These are phyloP conservation scores for Porites evermanni DNA, from an alignment of 92 coral and sea anemone species.

Conservation along the genomic window DNA sequence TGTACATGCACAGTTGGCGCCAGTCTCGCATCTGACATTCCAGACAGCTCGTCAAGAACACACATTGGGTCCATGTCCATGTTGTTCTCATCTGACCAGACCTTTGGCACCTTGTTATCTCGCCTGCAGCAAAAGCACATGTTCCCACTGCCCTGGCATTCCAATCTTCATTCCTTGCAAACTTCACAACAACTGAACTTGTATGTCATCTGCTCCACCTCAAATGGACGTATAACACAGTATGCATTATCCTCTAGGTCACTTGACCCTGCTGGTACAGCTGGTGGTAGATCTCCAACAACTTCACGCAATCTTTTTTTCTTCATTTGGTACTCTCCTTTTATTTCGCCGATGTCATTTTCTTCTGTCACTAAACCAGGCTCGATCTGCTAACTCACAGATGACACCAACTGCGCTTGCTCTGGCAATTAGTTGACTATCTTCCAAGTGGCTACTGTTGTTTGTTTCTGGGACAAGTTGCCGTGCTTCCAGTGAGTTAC, in stretches of 20 bases:
- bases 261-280: slow-evolving; percentile 37
- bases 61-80: background rate
- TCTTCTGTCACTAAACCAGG: slow-evolving; percentile 9
- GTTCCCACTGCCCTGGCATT: slow-evolving; percentile 1
- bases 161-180: slow-evolving; percentile 56
- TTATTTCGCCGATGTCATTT: slow-evolving; percentile 26
- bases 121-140: slow-evolving; percentile 1
- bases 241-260: slow-evolving; percentile 38
- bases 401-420: slow-evolving; percentile 41
- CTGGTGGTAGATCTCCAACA: slow-evolving; percentile 46
- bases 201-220: slow-evolving; percentile 45
- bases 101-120: no score
- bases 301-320: slow-evolving; percentile 28
- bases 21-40: slow-evolving; percentile 25
- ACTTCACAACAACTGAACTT: slow-evolving; percentile 41
- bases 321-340: slow-evolving; percentile 2
- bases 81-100: slow-evolving; percentile 16
- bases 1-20: slow-evolving; percentile 24
- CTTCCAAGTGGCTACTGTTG: slow-evolving; percentile 11
- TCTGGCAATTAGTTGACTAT: slow-evolving; percentile 15
- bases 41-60: slow-evolving; percentile 17
- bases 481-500: background rate
- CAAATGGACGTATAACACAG: slow-evolving; percentile 41
- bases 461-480: slow-evolving; percentile 6
- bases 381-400: slow-evolving; percentile 32